Percentiles rank a stretch among this genome's conserved stretches.
Evolutionary conservation across 2,113 vertebrate species (phyloP).

Genomic region (Leptocoma aspasia): DNA sequence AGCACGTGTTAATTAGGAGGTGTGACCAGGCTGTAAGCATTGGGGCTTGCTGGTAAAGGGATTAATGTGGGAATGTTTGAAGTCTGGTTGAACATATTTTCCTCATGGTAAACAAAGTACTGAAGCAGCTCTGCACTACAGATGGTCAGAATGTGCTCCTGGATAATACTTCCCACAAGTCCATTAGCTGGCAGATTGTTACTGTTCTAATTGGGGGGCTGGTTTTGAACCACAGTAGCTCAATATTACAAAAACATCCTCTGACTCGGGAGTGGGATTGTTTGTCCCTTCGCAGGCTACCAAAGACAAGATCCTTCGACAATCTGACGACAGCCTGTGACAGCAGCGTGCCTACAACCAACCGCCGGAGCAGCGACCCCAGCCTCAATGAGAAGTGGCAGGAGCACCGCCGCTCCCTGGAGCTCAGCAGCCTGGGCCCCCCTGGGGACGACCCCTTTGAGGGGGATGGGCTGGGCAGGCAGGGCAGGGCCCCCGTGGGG

Average conservation of each 20-base stretch:
- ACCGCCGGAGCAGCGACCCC: conserved; percentile 94
- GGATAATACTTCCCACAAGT: background rate
- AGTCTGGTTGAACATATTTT: conserved; percentile 7
- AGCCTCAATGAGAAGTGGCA: conserved; percentile 98
- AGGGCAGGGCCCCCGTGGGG: conserved; percentile 51
- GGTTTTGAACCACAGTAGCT: background rate
- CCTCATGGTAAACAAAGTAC: background rate
- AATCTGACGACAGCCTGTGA: conserved; percentile 91
- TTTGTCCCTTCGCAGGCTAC: conserved; percentile 74
- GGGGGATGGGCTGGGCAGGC: conserved; percentile 61
- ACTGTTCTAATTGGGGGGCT: background rate
- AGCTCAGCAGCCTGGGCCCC: conserved; percentile 81
- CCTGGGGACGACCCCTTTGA: conserved; percentile 74
- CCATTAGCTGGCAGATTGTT: background rate
- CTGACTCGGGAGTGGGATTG: background rate
- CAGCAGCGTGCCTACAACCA: conserved; percentile 77
- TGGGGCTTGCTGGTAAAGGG: background rate
- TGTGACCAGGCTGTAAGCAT: background rate
- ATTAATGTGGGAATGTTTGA: background rate
- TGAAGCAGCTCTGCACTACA: background rate
- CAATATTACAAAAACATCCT: background rate
- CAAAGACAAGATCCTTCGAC: conserved; percentile 96
- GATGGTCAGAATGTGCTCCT: background rate
- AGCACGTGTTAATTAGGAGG: background rate
- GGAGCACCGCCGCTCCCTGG: conserved; percentile 91